These are phyloP conservation scores for Troides oblongomaculatus DNA, from an alignment of 2,888 invertebrate genomes.

Conservation along the genomic window DNA sequence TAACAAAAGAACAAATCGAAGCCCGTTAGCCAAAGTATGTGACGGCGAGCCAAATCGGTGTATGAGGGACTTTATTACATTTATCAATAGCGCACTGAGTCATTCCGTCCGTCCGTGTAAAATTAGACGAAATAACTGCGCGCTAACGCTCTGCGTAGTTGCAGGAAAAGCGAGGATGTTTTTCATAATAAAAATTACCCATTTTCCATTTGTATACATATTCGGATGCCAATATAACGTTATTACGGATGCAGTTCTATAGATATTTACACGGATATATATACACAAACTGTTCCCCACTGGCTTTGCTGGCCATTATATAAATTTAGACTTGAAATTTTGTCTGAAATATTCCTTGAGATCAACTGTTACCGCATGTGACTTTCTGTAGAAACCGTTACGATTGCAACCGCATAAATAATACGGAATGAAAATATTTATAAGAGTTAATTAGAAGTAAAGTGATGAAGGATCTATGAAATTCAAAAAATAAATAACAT, in stretches of 20 bases:
- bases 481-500: no score
- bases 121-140: conserved; percentile 52
- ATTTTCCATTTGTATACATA: conserved; percentile 4
- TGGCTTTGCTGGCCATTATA: no score
- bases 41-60: conserved; percentile 51
- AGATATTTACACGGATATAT: neutral
- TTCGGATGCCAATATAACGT: conserved; percentile 5
- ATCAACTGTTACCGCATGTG: no score
- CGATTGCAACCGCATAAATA: no score
- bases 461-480: no score
- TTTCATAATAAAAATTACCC: neutral
- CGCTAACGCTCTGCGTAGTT: conserved; percentile 40
- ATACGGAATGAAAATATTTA: no score
- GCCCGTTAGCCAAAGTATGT: conserved; percentile 49
- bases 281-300: no score
- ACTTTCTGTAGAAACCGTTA: no score
- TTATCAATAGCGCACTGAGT: conserved; percentile 53
- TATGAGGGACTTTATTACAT: conserved; percentile 52
- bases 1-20: conserved; percentile 23
- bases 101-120: conserved; percentile 45
- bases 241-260: neutral
- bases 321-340: no score
- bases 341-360: no score
- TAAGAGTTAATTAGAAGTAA: no score
- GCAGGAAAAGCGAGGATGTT: conserved; percentile 12